These are phyloP conservation scores for Anadara kagoshimensis DNA, from an alignment of 1,140 invertebrate species.

Conservation along the genomic window DNA sequence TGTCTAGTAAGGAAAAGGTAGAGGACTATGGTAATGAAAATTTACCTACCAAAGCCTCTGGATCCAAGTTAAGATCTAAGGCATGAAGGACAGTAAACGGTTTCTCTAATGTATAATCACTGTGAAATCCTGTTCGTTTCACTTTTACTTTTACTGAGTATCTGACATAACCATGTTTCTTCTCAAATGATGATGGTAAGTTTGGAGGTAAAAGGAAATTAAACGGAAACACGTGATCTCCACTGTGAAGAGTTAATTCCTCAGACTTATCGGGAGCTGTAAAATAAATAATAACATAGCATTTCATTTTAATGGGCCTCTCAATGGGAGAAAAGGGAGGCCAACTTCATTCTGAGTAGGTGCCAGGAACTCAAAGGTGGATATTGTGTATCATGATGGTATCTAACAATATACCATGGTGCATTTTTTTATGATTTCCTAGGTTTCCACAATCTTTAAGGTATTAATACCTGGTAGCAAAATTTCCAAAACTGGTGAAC, in stretches of 20 bases:
- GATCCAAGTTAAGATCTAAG: slow-evolving; percentile 56
- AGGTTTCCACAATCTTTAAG: too few species aligned
- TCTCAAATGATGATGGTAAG: slow-evolving; percentile 32
- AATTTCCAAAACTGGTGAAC: too few species aligned
- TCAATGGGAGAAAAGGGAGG: neutral
- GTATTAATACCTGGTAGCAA: too few species aligned
- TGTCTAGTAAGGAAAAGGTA: too few species aligned
- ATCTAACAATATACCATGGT: too few species aligned
- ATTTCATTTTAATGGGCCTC: neutral
- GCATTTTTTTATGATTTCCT: too few species aligned
- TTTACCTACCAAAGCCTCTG: slow-evolving; percentile 20
- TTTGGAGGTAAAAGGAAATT: slow-evolving; percentile 18
- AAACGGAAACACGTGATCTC: slow-evolving; percentile 21
- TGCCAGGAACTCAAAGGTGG: too few species aligned
- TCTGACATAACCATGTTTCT: slow-evolving; percentile 55
- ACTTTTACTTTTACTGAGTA: slow-evolving; percentile 71
- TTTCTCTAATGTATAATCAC: slow-evolving; percentile 53
- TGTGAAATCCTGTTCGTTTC: slow-evolving; percentile 62
- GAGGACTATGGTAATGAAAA: neutral
- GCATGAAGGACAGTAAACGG: slow-evolving; percentile 55
- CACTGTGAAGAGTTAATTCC: slow-evolving; percentile 3
- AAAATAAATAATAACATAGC: neutral
- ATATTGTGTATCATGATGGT: too few species aligned
- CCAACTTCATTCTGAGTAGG: neutral
- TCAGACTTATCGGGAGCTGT: neutral